These are phyloP conservation scores for Dryobates pubescens DNA, from an alignment of 2,797 vertebrate species.

Conservation along the genomic window DNA sequence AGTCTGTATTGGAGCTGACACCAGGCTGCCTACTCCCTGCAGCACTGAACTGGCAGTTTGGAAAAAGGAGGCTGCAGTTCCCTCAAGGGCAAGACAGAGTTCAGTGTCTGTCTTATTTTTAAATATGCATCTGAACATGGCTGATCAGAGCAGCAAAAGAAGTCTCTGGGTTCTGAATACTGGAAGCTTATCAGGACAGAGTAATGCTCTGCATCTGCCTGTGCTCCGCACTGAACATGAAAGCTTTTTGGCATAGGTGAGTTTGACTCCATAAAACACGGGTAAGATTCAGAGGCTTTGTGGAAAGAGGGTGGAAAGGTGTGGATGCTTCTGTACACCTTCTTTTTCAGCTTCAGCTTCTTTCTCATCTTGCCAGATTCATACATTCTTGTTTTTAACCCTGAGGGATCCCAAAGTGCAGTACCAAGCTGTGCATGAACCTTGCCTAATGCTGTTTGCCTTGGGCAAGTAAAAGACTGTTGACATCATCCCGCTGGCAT, in stretches of 20 bases:
- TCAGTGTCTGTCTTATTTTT: conserved; percentile 52
- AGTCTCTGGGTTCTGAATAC: background rate
- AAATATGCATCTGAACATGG: conserved; percentile 42
- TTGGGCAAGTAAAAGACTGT: background rate
- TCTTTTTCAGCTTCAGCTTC: conserved; percentile 3
- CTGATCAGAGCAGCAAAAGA: conserved; percentile 41
- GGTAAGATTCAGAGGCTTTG: background rate
- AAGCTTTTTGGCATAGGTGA: background rate
- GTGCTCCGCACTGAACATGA: background rate
- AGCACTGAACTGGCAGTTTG: conserved; percentile 16
- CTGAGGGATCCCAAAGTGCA: background rate
- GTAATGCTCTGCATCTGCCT: background rate
- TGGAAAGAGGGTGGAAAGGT: background rate
- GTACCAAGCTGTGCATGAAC: background rate
- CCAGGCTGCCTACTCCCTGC: conserved; percentile 45
- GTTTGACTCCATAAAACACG: background rate
- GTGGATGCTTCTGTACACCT: background rate
- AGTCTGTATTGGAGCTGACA: conserved; percentile 35
- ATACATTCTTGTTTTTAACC: background rate
- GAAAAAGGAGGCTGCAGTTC: conserved; percentile 42
- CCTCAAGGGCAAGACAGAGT: conserved; percentile 32
- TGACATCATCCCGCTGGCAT: background rate
- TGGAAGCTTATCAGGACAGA: background rate
- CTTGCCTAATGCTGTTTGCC: background rate
- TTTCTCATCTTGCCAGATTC: background rate